These are phyloP conservation scores for Prunella fulvescens DNA, from an alignment of 2,113 vertebrate genomes.

Conservation along the genomic window DNA sequence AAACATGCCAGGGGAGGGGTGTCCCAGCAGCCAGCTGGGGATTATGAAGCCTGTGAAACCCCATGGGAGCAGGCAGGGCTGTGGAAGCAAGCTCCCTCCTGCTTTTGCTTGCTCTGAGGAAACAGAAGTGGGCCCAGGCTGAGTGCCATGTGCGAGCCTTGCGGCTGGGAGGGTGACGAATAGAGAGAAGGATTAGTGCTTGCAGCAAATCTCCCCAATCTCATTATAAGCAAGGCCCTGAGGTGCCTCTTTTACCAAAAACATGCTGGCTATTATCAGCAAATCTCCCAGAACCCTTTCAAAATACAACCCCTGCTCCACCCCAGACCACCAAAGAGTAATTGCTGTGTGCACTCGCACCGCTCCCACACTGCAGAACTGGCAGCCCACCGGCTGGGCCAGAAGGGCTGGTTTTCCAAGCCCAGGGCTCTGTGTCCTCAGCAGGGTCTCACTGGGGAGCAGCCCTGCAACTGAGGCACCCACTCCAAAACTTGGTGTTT, in stretches of 20 bases:
- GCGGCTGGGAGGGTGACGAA: background rate
- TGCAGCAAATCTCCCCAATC: background rate
- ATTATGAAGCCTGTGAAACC: background rate
- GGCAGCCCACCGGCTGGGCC: background rate
- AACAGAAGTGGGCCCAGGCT: background rate
- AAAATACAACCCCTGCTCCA: background rate
- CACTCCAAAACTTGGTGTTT: background rate
- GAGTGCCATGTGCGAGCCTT: background rate
- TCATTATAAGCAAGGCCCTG: background rate
- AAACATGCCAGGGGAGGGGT: accelerated
- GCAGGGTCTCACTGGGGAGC: background rate
- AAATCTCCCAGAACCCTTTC: conserved; percentile 1
- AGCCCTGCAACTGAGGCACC: background rate
- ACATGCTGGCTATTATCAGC: background rate
- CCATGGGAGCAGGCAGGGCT: background rate
- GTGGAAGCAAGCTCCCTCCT: background rate
- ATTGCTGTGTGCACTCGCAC: background rate
- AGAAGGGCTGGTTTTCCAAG: conserved; percentile 6
- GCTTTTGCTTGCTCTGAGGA: background rate
- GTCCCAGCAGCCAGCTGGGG: accelerated
- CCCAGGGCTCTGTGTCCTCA: background rate
- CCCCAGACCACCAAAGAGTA: background rate
- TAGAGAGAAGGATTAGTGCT: background rate
- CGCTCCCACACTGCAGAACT: background rate
- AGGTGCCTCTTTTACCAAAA: background rate